phyloP scores from a whole-genome alignment of 1,140 invertebrate genomes.

The Caenorhabditis tropicalis region DNA sequence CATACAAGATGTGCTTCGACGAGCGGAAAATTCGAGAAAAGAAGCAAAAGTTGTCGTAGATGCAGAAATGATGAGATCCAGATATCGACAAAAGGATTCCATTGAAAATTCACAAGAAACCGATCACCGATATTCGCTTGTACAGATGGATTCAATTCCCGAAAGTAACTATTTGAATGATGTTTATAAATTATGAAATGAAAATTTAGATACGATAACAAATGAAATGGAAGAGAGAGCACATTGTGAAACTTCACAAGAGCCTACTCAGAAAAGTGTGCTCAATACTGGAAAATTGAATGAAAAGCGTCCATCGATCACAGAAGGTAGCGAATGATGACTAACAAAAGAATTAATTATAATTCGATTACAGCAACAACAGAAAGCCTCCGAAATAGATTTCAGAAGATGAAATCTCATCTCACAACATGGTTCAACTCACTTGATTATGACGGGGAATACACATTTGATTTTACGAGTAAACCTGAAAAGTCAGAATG shows the following conservation, averaged over 20 bases:
- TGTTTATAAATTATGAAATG: not conserved
- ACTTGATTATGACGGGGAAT: slow-evolving; percentile 26
- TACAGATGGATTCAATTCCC: slow-evolving; percentile 24
- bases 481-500: not conserved
- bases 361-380: slow-evolving; percentile 1
- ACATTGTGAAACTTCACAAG: not conserved
- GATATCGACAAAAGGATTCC: slow-evolving; percentile 6
- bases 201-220: not conserved
- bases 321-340: not conserved
- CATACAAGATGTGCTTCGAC: slow-evolving; percentile 16
- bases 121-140: not conserved
- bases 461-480: not conserved
- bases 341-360: not conserved
- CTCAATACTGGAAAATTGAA: not conserved
- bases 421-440: slow-evolving; percentile 27
- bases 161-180: not conserved
- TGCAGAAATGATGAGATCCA: slow-evolving; percentile 21
- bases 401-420: slow-evolving; percentile 19
- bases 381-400: not conserved
- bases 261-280: not conserved
- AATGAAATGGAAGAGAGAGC: slow-evolving; percentile 38
- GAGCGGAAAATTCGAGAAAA: slow-evolving; percentile 16
- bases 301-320: slow-evolving; percentile 10
- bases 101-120: not conserved
- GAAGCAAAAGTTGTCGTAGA: slow-evolving; percentile 25